Evolutionary conservation across 2,113 vertebrate species (phyloP).

Genomic region (Holacanthus passer): DNA sequence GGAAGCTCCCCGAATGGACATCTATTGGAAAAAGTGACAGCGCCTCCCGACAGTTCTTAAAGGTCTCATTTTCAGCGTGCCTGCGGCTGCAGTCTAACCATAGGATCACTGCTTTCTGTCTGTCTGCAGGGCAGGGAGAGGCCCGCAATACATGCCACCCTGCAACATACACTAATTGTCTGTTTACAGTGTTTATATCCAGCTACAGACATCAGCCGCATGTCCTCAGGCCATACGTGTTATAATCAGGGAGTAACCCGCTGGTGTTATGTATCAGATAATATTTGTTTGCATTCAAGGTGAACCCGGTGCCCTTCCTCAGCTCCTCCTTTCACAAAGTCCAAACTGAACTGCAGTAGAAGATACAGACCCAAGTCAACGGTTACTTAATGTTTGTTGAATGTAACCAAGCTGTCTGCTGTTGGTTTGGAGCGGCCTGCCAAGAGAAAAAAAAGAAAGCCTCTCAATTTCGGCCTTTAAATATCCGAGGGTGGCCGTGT

Average conservation of each 20-base stretch:
- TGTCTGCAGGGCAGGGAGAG: constrained; percentile 57
- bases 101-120: constrained; percentile 65
- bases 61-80: constrained; percentile 75
- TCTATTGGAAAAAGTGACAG: constrained; percentile 77
- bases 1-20: constrained; percentile 59
- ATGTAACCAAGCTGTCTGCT: constrained; percentile 78
- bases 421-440: constrained; percentile 70
- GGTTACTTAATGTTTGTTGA: constrained; percentile 81
- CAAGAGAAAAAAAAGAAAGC: constrained; percentile 69
- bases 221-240: neutral
- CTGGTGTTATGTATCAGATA: constrained; percentile 30
- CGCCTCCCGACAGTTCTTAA: constrained; percentile 59
- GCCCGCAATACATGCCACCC: constrained; percentile 38
- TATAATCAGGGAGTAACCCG: constrained; percentile 2
- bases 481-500: constrained; percentile 78
- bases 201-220: constrained; percentile 3
- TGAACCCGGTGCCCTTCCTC: constrained; percentile 68
- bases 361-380: constrained; percentile 69
- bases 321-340: constrained; percentile 49
- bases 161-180: constrained; percentile 43
- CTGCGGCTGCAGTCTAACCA: constrained; percentile 71
- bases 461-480: constrained; percentile 81
- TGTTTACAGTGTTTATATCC: constrained; percentile 22
- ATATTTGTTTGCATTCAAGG: constrained; percentile 65
- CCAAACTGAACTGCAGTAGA: constrained; percentile 60